phyloP scores from a whole-genome alignment of 2,113 vertebrate species.

The Ornithorhynchus anatinus region DNA sequence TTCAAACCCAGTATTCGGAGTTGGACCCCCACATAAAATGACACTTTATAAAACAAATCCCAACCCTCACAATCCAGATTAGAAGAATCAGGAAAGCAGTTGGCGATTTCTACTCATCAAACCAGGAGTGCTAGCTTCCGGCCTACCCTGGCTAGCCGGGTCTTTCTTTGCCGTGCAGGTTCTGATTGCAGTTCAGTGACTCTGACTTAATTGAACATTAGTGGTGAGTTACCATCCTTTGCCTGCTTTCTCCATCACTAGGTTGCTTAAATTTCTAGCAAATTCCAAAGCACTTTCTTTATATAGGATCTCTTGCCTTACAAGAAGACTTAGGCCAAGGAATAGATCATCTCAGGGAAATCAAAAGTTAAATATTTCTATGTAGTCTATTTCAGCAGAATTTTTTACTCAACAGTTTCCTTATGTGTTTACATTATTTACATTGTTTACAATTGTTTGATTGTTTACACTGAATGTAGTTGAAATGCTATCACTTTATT shows the following conservation, averaged over 20 bases:
- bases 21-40: too few species aligned
- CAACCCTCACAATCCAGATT: background rate
- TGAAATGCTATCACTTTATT: too few species aligned
- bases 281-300: background rate
- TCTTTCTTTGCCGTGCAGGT: background rate
- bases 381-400: conserved; percentile 22
- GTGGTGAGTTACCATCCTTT: background rate
- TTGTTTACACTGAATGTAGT: background rate
- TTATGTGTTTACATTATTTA: conserved; percentile 13
- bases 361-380: conserved; percentile 27
- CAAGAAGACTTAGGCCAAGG: background rate
- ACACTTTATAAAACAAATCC: too few species aligned
- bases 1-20: background rate
- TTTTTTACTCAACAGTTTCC: conserved; percentile 15
- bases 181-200: background rate
- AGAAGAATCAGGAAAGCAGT: background rate
- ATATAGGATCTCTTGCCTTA: conserved; percentile 31
- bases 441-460: background rate
- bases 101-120: background rate
- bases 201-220: background rate
- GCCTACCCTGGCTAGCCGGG: background rate
- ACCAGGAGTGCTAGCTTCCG: background rate
- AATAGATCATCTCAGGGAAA: conserved; percentile 6
- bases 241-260: background rate
- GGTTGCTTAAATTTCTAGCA: background rate